These are phyloP conservation scores for Drosophila repleta DNA, from an alignment of 1,140 invertebrate species.

Conservation along the genomic window DNA sequence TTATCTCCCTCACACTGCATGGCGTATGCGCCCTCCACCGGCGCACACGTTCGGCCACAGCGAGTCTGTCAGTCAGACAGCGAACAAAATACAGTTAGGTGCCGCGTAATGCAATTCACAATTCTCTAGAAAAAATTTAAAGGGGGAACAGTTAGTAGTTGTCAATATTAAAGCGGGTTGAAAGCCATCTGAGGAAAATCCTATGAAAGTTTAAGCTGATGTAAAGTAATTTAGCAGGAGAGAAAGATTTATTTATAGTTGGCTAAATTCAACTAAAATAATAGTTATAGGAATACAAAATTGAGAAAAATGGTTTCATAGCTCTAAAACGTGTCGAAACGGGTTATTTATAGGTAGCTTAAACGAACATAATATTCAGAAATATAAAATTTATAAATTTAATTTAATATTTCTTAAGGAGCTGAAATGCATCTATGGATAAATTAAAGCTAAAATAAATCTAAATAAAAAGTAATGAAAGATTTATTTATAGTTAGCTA, in stretches of 20 bases:
- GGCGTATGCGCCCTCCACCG: conserved; percentile 15
- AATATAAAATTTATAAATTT: no score
- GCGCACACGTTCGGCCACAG: conserved; percentile 6
- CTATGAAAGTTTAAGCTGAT: neutral
- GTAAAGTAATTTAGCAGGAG: neutral
- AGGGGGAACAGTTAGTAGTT: neutral
- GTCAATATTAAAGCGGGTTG: neutral
- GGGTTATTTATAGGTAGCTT: no score
- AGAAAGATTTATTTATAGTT: neutral
- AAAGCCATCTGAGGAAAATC: neutral
- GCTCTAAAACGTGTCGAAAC: no score
- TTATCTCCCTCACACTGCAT: conserved; percentile 40
- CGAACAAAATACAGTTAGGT: conserved; percentile 1
- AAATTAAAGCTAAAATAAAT: no score
- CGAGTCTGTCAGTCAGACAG: neutral
- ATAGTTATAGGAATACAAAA: no score
- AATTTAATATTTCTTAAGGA: no score
- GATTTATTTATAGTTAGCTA: no score
- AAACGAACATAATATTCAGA: no score
- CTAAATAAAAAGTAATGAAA: no score
- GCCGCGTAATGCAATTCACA: conserved; percentile 18
- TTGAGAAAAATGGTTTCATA: no score
- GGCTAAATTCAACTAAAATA: neutral
- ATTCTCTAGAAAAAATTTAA: neutral
- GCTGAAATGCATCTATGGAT: no score